Conservation (phyloP, 2,888 invertebrate genomes). For the Cancer borealis region DNA sequence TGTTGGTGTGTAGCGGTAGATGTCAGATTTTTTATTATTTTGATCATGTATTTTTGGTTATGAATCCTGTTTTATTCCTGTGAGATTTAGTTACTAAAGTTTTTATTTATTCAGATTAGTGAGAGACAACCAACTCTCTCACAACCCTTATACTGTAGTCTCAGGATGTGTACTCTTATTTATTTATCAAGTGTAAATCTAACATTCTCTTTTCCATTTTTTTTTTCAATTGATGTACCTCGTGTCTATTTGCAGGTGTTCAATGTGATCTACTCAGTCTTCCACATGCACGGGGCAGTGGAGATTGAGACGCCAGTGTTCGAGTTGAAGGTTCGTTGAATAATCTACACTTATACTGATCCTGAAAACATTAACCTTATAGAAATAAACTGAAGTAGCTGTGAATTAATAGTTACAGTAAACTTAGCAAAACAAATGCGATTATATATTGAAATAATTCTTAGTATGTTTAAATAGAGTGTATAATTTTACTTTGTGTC, state of each 20-base stretch:
- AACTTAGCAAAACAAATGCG: neutral
- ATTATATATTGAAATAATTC: neutral
- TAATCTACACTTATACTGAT: neutral
- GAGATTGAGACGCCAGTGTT: slow-evolving; percentile 99
- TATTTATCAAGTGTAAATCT: neutral
- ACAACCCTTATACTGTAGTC: too few species aligned
- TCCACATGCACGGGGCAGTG: slow-evolving; percentile 98
- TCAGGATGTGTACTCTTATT: too few species aligned
- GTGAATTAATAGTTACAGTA: neutral
- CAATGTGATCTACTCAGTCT: slow-evolving; percentile 91
- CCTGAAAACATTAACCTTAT: neutral
- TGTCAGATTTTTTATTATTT: too few species aligned
- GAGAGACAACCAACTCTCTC: too few species aligned
- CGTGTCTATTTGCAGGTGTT: slow-evolving; percentile 80
- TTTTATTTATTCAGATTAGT: too few species aligned
- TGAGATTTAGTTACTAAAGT: too few species aligned
- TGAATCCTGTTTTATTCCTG: too few species aligned
- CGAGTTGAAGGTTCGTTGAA: slow-evolving; percentile 88
- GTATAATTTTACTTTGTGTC: slow-evolving; percentile 77
- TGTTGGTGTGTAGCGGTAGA: too few species aligned
- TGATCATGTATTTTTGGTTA: too few species aligned
- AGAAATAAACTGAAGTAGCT: neutral
- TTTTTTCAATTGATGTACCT: neutral
- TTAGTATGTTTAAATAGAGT: neutral
- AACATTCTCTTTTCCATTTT: neutral